Conservation (phyloP, 2,797 vertebrate species). For the Myotis pilosus region DNA sequence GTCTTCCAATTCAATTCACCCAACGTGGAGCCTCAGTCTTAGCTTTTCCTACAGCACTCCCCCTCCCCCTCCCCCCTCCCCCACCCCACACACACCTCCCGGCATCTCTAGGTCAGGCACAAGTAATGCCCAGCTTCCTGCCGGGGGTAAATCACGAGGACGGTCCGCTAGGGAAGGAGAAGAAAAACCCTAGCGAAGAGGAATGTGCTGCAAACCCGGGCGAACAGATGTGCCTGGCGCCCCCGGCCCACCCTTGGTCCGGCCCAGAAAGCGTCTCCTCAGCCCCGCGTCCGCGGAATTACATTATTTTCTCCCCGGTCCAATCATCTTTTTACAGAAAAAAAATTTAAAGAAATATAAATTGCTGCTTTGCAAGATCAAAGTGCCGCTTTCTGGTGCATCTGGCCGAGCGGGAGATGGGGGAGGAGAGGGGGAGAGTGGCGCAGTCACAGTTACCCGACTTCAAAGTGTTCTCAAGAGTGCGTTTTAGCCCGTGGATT, state of each 20-base stretch:
- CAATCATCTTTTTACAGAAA: constrained; percentile 55
- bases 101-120: constrained; percentile 30
- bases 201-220: background rate
- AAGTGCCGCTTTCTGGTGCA: constrained; percentile 80
- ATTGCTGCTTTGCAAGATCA: constrained; percentile 82
- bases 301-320: constrained; percentile 70
- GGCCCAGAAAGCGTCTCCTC: constrained; percentile 16
- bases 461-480: constrained; percentile 66
- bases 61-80: fast-evolving
- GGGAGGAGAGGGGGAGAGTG: constrained; percentile 15
- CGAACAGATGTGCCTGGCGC: constrained; percentile 67
- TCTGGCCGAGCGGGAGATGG: constrained; percentile 73
- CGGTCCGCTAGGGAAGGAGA: background rate
- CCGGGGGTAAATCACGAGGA: background rate
- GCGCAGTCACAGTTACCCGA: constrained; percentile 69
- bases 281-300: constrained; percentile 61
- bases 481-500: constrained; percentile 9
- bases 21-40: fast-evolving
- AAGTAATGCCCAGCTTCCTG: constrained; percentile 44
- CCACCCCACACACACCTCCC: background rate
- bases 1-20: background rate
- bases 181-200: background rate
- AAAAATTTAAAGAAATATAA: constrained; percentile 76
- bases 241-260: background rate
- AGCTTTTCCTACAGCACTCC: background rate